These are phyloP conservation scores for Ctenomys sociabilis DNA, from an alignment of 2,113 vertebrate genomes.

Conservation along the genomic window DNA sequence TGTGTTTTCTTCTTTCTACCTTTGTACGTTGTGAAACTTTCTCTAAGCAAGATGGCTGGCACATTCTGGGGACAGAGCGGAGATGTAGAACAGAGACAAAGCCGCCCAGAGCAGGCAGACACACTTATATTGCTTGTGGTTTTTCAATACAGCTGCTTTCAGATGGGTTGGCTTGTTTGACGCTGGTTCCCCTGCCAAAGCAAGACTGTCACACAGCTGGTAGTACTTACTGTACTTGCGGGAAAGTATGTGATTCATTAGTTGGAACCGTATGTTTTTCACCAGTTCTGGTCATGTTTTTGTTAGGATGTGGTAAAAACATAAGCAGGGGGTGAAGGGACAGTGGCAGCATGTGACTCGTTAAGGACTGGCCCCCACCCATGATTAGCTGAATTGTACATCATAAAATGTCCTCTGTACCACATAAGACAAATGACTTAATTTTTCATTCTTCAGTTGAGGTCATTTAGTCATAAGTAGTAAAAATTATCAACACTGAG, in stretches of 20 bases:
- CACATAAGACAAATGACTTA: conserved; percentile 93
- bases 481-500: conserved; percentile 81
- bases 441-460: conserved; percentile 85
- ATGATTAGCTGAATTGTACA: conserved; percentile 91
- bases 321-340: conserved; percentile 96
- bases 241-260: conserved; percentile 99
- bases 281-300: conserved; percentile 98
- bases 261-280: conserved; percentile 97
- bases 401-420: conserved; percentile 89
- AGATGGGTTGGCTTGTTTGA: conserved; percentile 92
- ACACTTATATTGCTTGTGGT: conserved; percentile 94
- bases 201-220: conserved; percentile 97
- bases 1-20: conserved; percentile 82
- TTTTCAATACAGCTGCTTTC: conserved; percentile 96
- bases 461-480: conserved; percentile 82
- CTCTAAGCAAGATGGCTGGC: conserved; percentile 95
- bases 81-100: conserved; percentile 91
- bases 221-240: conserved; percentile 98
- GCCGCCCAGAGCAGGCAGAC: conserved; percentile 94
- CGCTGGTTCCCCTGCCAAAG: conserved; percentile 91
- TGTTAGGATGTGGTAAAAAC: conserved; percentile 99
- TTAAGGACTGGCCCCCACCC: conserved; percentile 93
- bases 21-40: conserved; percentile 92
- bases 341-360: conserved; percentile 93
- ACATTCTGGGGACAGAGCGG: conserved; percentile 89